A percentile compares a stretch with the other conserved stretches of the same genome.
phyloP scores from a whole-genome alignment of 64 coral and sea anemone species.

The Montipora cactus region DNA sequence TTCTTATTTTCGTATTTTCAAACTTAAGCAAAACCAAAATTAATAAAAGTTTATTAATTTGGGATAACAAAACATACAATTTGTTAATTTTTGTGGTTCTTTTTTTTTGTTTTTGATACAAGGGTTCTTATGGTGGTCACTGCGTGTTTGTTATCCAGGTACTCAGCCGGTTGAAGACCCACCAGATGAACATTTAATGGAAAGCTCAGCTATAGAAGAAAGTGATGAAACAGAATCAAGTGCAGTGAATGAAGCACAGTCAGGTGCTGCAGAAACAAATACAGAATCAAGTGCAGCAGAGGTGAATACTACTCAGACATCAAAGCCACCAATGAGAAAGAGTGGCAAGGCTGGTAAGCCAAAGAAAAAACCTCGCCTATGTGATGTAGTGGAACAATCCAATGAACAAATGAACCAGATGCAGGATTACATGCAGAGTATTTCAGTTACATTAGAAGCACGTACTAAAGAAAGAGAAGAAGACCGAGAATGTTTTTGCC shows the following conservation, averaged over 20 bases:
- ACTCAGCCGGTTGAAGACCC: background rate
- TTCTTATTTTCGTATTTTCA: too few species aligned
- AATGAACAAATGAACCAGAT: conserved; percentile 60
- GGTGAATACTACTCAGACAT: conserved; percentile 29
- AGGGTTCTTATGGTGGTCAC: background rate
- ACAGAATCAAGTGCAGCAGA: conserved; percentile 37
- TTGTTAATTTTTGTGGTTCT: too few species aligned
- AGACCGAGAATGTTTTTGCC: conserved; percentile 55
- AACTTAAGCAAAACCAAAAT: too few species aligned
- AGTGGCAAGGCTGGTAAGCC: background rate
- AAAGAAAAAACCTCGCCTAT: background rate
- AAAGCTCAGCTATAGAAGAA: conserved; percentile 12
- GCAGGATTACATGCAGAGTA: too few species aligned
- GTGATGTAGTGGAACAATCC: conserved; percentile 45
- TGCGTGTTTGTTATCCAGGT: background rate
- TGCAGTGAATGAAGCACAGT: conserved; percentile 5
- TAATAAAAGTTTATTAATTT: too few species aligned
- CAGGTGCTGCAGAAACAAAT: background rate
- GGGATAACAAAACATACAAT: too few species aligned
- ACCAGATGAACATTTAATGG: conserved; percentile 1
- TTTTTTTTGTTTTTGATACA: too few species aligned
- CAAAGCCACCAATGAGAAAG: background rate
- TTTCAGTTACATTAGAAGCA: conserved; percentile 1
- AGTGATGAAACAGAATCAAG: conserved; percentile 16
- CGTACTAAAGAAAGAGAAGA: conserved; percentile 54